Evolutionary conservation across 2,113 vertebrate genomes (phyloP), one percentile per base, ranked within the genome.

Genomic region (Cyphomyrus plagiostoma): DNA sequence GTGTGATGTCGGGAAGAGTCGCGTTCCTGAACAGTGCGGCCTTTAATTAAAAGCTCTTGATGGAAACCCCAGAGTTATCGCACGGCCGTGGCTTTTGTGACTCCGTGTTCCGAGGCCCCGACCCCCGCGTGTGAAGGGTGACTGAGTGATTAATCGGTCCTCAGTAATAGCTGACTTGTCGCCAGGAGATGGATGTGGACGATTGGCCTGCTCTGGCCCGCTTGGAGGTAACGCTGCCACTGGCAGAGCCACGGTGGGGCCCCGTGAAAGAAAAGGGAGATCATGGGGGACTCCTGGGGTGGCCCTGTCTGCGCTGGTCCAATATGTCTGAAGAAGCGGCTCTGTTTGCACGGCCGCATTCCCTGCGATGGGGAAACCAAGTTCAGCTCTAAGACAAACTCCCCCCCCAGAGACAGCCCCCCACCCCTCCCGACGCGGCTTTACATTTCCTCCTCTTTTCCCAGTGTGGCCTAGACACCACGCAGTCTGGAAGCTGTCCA

Each of bases 331-430:
- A 86, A 21, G 66, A 30, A 13, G 46, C 52, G 39, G 80, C 90
- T 88, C 90, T 92, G 91, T 94, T 94, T 95, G 94, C 91, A 94
- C 92, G 93, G 92, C 91, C 88, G 89, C 92, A 91, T 48, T 88
- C 91, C 30, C 90, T 92, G 93, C 94, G 93, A 95, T 94, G 90
- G 92, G 93, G 93, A 92, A 89, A 92, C 94, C 95, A 95, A 95
- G 94, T 95, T 95, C 95, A 96, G 94, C 92, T 93, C 92, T 92
- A 93, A 94, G 92, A 94, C 92, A 93, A 93, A 92, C 89, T 30
- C 88, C 19, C 35, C 50, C 62, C 88, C 62, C 88, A 45, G 77
- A 88, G 74, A 62, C 58, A 82, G 13, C 70, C 85, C 50, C 26
- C 50, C 11, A 42, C 82, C 30, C 39, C 50, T 48, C 83, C 50